A percentile compares a stretch with the other conserved stretches of the same genome.
These are phyloP conservation scores for Reticulitermes speratus DNA, from an alignment of 1,140 invertebrate species.

Conservation along the genomic window DNA sequence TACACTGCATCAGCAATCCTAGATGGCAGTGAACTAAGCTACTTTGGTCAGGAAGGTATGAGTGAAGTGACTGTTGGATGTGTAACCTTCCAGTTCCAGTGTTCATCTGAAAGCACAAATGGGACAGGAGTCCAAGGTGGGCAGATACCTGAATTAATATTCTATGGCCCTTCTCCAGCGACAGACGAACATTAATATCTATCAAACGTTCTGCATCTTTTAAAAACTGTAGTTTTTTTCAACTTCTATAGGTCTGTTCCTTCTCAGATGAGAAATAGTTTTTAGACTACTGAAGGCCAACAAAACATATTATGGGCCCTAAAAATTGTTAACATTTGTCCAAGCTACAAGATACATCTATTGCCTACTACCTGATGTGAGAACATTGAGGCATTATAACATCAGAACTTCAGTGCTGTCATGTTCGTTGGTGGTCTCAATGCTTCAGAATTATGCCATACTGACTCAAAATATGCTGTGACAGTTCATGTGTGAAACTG, in stretches of 20 bases:
- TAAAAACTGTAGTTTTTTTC: not conserved
- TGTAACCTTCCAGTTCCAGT: slow-evolving; percentile 92
- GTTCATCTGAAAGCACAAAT: slow-evolving; percentile 90
- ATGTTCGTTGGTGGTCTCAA: too few relatives aligned
- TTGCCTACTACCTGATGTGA: too few relatives aligned
- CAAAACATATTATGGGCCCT: not conserved
- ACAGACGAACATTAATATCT: slow-evolving; percentile 34
- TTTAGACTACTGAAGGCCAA: not conserved
- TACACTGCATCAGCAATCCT: slow-evolving; percentile 88
- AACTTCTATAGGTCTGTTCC: not conserved
- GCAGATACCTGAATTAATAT: slow-evolving; percentile 91
- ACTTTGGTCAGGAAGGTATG: slow-evolving; percentile 93
- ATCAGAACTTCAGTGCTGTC: too few relatives aligned
- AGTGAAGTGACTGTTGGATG: slow-evolving; percentile 85
- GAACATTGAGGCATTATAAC: too few relatives aligned
- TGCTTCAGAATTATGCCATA: too few relatives aligned
- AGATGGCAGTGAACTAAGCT: slow-evolving; percentile 87
- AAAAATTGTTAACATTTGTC: too few relatives aligned
- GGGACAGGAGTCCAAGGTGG: slow-evolving; percentile 92
- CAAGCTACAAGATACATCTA: too few relatives aligned
- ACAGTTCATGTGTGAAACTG: too few relatives aligned
- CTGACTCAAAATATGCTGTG: too few relatives aligned
- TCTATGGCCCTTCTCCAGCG: slow-evolving; percentile 72
- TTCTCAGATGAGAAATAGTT: not conserved
- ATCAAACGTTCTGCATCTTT: slow-evolving; percentile 26